A percentile compares a stretch with the other conserved stretches of the same genome.
Conservation (phyloP, 1,140 invertebrate species). For the Alviniconcha marisindica region DNA sequence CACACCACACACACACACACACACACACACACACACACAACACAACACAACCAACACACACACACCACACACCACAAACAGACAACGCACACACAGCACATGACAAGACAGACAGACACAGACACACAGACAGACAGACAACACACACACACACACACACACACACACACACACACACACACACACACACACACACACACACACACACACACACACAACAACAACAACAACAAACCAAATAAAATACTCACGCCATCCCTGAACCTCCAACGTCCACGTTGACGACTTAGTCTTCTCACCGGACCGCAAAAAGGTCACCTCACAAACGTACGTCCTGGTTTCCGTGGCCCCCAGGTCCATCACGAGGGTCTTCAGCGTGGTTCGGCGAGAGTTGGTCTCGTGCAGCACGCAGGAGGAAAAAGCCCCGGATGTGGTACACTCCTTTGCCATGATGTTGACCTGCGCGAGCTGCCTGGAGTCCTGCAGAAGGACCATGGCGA, state of each 20-base stretch:
- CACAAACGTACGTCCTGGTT: background rate
- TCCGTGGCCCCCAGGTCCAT: background rate
- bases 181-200: no score
- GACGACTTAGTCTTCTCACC: background rate
- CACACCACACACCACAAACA: no score
- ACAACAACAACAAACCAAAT: no score
- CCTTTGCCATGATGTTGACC: conserved; percentile 27
- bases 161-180: no score
- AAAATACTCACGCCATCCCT: background rate
- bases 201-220: no score
- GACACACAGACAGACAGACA: no score
- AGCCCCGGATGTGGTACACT: conserved; percentile 25
- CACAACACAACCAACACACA: no score
- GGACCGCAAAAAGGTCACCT: conserved; percentile 20
- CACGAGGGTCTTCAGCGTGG: background rate
- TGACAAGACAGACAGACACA: no score
- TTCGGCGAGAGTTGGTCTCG: background rate
- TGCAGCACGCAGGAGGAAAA: conserved; percentile 11
- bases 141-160: no score
- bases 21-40: no score
- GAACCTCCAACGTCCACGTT: background rate
- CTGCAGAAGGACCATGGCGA: background rate
- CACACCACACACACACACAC: no score
- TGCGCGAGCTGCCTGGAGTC: background rate
- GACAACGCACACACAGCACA: no score